Percentiles rank a stretch among this genome's conserved stretches.
phyloP scores from a whole-genome alignment of 2,888 invertebrate species.

The Lysandra bellargus region DNA sequence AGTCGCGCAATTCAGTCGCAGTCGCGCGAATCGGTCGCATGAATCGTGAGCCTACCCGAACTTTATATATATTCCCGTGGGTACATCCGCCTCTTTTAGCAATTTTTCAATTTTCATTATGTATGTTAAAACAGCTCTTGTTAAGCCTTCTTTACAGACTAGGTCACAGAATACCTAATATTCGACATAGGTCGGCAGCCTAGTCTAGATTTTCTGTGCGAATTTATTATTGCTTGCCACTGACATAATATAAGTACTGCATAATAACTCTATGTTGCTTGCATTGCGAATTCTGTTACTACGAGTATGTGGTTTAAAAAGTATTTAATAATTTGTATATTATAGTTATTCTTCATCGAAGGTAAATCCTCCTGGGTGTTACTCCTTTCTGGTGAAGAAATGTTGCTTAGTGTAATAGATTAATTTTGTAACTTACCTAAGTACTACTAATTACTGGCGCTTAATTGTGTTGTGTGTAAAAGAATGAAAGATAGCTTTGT shows the following conservation, averaged over 20 bases:
- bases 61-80: neutral
- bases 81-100: neutral
- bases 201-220: neutral
- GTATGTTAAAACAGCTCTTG: neutral
- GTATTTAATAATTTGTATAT: neutral
- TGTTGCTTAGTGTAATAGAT: neutral
- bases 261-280: neutral
- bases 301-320: neutral
- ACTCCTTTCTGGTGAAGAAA: too few species aligned
- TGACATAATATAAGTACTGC: too few species aligned
- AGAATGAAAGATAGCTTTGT: neutral
- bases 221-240: neutral
- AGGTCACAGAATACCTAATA: neutral
- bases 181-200: neutral
- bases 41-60: neutral
- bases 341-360: neutral
- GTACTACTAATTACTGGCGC: neutral
- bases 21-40: too few species aligned
- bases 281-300: neutral
- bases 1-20: too few species aligned
- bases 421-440: neutral
- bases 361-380: neutral
- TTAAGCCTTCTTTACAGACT: neutral
- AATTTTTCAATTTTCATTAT: neutral
- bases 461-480: neutral